Percentiles rank a stretch among this genome's conserved stretches.
Evolutionary conservation across 2,113 vertebrate genomes (phyloP).

Genomic region (Scartelaos histophorus): DNA sequence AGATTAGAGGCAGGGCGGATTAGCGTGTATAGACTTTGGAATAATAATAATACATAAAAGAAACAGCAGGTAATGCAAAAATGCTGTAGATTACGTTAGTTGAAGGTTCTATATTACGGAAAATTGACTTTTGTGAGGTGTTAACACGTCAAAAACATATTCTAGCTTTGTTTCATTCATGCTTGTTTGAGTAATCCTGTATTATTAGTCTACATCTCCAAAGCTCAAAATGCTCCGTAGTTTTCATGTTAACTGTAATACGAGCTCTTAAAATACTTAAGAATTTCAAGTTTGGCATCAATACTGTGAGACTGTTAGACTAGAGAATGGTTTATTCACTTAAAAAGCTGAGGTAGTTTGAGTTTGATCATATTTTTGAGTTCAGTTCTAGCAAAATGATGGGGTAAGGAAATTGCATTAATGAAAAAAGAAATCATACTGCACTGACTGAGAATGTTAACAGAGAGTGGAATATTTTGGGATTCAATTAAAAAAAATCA

Average conservation of each 20-base stretch:
- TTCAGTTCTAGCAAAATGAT: not conserved
- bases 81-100: not conserved
- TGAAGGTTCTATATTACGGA: not conserved
- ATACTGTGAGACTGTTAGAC: not conserved
- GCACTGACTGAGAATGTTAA: not conserved
- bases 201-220: too few species aligned
- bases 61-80: slow-evolving; percentile 17
- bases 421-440: not conserved
- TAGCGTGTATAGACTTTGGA: slow-evolving; percentile 44
- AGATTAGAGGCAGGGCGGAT: slow-evolving; percentile 60
- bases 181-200: too few species aligned
- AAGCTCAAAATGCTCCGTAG: too few species aligned
- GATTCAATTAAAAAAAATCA: not conserved
- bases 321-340: not conserved
- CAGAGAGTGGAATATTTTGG: not conserved
- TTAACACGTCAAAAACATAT: too few species aligned
- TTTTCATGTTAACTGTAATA: too few species aligned
- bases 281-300: too few species aligned
- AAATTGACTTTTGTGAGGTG: too few species aligned
- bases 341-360: not conserved
- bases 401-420: not conserved
- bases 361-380: not conserved
- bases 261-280: too few species aligned
- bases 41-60: slow-evolving; percentile 51
- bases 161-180: too few species aligned